Evolutionary conservation across 2,888 invertebrate genomes (phyloP).

Genomic region (Alloscopus bannaensis): DNA sequence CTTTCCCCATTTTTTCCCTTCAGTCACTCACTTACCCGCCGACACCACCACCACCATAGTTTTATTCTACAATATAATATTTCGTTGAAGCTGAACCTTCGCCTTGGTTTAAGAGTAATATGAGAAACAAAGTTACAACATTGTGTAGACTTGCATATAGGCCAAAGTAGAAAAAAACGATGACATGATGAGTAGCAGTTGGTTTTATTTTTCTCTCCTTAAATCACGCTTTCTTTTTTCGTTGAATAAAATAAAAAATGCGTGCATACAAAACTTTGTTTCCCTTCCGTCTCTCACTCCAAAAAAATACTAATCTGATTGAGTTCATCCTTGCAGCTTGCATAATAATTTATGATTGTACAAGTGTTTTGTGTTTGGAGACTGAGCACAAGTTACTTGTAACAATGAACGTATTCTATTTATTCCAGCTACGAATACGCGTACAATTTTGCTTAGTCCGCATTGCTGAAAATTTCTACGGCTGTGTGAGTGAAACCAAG

Average conservation of each 20-base stretch:
- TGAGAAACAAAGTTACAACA: no score
- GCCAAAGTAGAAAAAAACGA: background rate
- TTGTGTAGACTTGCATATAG: background rate
- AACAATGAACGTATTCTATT: no score
- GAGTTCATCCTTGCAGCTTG: constrained; percentile 6
- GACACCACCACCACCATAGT: no score
- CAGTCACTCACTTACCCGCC: background rate
- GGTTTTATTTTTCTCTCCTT: background rate
- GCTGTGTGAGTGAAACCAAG: no score
- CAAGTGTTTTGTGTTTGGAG: no score
- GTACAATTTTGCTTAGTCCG: background rate
- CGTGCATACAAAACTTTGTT: constrained; percentile 14
- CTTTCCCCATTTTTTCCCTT: constrained; percentile 20
- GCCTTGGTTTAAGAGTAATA: no score
- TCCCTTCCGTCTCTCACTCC: background rate
- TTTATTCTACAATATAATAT: no score
- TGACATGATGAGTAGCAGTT: constrained; percentile 6
- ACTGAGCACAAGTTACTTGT: no score
- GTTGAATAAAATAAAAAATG: constrained; percentile 15
- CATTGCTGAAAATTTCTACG: constrained; percentile 6
- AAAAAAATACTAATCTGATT: background rate
- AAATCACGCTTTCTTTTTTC: background rate
- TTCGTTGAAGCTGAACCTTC: no score
- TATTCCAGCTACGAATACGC: no score
- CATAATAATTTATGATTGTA: constrained; percentile 21